Evolutionary conservation across 2,797 vertebrate genomes (phyloP).

Genomic region (Galago senegalensis): DNA sequence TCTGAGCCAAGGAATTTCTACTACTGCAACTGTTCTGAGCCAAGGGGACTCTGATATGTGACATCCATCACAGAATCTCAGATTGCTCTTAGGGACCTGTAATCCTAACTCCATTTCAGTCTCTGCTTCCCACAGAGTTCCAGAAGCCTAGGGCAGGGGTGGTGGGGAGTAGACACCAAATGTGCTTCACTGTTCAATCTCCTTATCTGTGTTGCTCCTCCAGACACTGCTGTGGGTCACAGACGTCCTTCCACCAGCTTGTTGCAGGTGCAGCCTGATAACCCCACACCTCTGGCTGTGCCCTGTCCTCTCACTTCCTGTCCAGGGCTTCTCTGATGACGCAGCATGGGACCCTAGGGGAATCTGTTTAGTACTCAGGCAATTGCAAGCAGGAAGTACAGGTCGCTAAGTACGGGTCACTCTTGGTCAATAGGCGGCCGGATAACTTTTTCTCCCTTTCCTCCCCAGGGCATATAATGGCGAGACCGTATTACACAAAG

Average conservation of each 20-base stretch:
- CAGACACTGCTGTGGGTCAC: not conserved
- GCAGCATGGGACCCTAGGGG: fast-evolving
- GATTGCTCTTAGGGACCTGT: not conserved
- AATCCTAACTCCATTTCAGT: not conserved
- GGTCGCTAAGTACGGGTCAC: too few species aligned
- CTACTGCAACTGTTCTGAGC: not conserved
- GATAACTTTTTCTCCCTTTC: not conserved
- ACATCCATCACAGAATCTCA: not conserved
- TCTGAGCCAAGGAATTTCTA: not conserved
- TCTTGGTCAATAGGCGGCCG: too few species aligned
- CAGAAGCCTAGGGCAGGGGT: not conserved
- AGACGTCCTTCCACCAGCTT: not conserved
- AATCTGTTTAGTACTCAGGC: not conserved
- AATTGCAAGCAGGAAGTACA: not conserved
- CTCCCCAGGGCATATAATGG: not conserved
- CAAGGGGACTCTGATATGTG: not conserved
- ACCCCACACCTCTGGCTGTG: not conserved
- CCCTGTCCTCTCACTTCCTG: not conserved
- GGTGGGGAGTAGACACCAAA: not conserved
- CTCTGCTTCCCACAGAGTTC: not conserved
- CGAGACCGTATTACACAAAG: not conserved
- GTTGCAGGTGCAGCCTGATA: not conserved
- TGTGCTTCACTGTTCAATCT: not conserved
- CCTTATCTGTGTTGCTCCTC: fast-evolving
- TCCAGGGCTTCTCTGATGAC: not conserved